Conservation (phyloP, 2,113 vertebrate genomes). For the Miniopterus natalensis region DNA sequence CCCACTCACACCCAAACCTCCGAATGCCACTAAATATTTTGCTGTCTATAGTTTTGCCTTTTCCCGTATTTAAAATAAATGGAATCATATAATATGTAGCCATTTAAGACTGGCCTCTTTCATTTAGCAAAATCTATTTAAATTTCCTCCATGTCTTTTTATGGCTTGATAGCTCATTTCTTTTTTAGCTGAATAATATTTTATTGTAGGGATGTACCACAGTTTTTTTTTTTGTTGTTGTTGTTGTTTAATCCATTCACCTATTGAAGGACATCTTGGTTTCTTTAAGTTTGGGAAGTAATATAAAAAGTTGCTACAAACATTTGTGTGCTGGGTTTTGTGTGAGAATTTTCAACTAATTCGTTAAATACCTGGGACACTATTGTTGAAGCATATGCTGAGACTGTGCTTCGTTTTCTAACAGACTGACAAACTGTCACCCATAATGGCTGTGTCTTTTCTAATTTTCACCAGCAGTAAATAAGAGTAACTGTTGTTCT, state of each 20-base stretch:
- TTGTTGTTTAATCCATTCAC: not conserved
- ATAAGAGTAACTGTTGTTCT: not conserved
- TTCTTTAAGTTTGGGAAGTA: not conserved
- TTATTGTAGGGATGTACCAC: not conserved
- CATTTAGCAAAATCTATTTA: not conserved
- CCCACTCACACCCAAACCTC: not conserved
- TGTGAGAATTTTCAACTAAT: not conserved
- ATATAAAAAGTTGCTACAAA: not conserved
- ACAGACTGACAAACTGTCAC: not conserved
- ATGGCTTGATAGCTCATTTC: not conserved
- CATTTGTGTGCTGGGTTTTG: not conserved
- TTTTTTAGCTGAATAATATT: not conserved
- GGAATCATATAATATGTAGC: not conserved
- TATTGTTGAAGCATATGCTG: not conserved
- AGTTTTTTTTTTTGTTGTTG: not conserved
- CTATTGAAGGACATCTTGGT: not conserved
- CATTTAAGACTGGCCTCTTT: not conserved
- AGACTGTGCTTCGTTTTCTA: not conserved
- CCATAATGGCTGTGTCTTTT: not conserved
- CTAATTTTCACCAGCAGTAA: not conserved
- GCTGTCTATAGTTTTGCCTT: not conserved
- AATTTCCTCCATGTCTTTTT: not conserved
- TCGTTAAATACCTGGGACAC: not conserved
- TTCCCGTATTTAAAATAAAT: not conserved
- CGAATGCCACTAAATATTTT: not conserved